A percentile compares a stretch with the other conserved stretches of the same genome.
These are phyloP conservation scores for Sinhomidia bicolor DNA, from an alignment of 2,888 invertebrate genomes.

Conservation along the genomic window DNA sequence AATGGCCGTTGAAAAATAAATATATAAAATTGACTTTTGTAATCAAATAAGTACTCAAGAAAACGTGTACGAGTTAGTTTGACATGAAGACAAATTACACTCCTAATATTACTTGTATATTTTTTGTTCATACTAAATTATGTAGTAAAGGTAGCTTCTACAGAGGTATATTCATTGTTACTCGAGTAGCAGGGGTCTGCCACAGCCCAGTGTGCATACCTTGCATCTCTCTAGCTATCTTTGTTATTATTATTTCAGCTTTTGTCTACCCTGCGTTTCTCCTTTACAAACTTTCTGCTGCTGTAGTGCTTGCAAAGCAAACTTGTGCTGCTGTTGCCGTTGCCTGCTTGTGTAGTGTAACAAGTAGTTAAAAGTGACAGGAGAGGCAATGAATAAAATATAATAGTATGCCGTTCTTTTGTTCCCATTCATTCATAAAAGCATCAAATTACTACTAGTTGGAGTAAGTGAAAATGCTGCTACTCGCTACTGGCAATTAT, in stretches of 20 bases:
- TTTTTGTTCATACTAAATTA: not conserved
- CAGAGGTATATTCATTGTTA: not conserved
- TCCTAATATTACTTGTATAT: too few species aligned
- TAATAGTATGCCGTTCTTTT: not conserved
- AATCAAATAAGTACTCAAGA: too few species aligned
- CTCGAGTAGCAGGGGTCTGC: not conserved
- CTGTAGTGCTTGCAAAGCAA: not conserved
- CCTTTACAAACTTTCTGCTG: not conserved
- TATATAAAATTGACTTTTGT: too few species aligned
- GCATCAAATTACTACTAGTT: not conserved
- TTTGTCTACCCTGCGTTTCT: not conserved
- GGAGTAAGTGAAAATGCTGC: not conserved
- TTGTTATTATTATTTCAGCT: not conserved
- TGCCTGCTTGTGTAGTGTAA: too few species aligned
- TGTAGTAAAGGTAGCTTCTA: not conserved
- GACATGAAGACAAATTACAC: too few species aligned
- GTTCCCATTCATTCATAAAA: conserved; percentile 35
- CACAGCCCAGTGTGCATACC: not conserved
- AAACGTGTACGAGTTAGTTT: too few species aligned
- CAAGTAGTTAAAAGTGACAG: not conserved
- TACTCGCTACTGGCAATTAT: not conserved
- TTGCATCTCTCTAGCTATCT: not conserved
- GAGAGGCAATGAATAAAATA: not conserved
- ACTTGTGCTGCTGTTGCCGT: too few species aligned
- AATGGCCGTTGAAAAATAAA: too few species aligned